Percentiles rank a stretch among this genome's conserved stretches.
Conservation (phyloP, 2,888 invertebrate genomes). For the Apodemia mormo region DNA sequence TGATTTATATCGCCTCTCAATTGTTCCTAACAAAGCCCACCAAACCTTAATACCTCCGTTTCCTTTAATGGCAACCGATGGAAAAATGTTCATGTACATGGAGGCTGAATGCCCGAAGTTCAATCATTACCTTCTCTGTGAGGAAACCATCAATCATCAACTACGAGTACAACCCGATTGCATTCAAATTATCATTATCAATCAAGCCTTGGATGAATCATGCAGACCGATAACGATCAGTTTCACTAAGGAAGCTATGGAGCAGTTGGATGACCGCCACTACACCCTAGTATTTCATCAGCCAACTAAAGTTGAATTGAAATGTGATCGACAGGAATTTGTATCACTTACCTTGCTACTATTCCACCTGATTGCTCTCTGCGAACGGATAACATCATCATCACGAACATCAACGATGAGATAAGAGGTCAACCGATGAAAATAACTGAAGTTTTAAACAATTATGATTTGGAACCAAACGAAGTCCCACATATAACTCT, state of each 20-base stretch:
- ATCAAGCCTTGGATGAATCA: slow-evolving; percentile 11
- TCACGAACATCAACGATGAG: slow-evolving; percentile 11
- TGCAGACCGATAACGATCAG: slow-evolving; percentile 1
- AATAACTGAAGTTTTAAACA: slow-evolving; percentile 5
- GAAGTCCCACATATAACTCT: too few relatives aligned
- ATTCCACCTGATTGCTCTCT: slow-evolving; percentile 1
- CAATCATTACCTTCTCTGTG: too few relatives aligned
- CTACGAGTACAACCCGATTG: too few relatives aligned
- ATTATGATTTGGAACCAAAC: too few relatives aligned
- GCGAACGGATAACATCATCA: background rate
- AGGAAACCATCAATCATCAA: too few relatives aligned
- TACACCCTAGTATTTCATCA: slow-evolving; percentile 14
- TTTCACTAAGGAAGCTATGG: slow-evolving; percentile 23
- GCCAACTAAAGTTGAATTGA: slow-evolving; percentile 29
- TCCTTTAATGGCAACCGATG: slow-evolving; percentile 26
- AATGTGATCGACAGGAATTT: background rate
- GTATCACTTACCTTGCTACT: slow-evolving; percentile 1
- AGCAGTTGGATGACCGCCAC: slow-evolving; percentile 31
- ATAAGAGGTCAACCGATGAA: slow-evolving; percentile 6
- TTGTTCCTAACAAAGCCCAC: slow-evolving; percentile 24
- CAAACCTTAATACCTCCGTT: slow-evolving; percentile 24
- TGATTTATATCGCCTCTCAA: slow-evolving; percentile 18
- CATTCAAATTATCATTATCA: too few relatives aligned
- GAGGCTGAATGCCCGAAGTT: too few relatives aligned
- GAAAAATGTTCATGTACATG: slow-evolving; percentile 27